Percentiles rank a stretch among this genome's conserved stretches.
Conservation (phyloP, 92 coral and sea anemone species). For the Ricordea florida region DNA sequence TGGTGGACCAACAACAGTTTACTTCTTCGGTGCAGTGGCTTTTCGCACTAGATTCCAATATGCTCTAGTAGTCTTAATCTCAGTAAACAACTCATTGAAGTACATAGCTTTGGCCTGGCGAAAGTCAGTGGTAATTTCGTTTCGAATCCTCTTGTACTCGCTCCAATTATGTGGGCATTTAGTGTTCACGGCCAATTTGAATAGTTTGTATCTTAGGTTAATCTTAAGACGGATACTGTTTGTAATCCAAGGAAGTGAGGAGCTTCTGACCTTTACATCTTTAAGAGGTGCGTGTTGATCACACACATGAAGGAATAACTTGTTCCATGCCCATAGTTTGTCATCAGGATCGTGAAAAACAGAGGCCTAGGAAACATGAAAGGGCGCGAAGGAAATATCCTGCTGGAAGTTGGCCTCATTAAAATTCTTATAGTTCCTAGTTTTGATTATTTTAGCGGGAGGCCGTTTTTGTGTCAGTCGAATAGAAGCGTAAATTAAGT, state of each 20-base stretch:
- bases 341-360: slow-evolving; percentile 43
- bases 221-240: slow-evolving; percentile 27
- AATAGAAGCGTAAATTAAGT: slow-evolving; percentile 2
- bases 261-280: slow-evolving; percentile 16
- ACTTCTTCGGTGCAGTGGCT: too few relatives aligned
- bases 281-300: slow-evolving; percentile 39
- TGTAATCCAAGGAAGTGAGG: slow-evolving; percentile 45
- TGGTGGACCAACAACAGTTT: too few relatives aligned
- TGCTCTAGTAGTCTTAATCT: too few relatives aligned
- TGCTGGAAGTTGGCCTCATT: not conserved
- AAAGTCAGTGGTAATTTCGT: too few relatives aligned
- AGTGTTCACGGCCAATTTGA: too few relatives aligned
- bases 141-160: too few relatives aligned
- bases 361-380: slow-evolving; percentile 3
- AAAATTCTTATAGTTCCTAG: not conserved
- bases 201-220: not conserved
- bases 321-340: slow-evolving; percentile 21
- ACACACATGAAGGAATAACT: not conserved
- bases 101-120: too few relatives aligned
- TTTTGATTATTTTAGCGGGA: slow-evolving; percentile 14
- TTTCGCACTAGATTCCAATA: too few relatives aligned
- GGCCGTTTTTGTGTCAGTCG: slow-evolving; percentile 14
- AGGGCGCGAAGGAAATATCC: slow-evolving; percentile 16
- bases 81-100: too few relatives aligned
- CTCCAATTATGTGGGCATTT: too few relatives aligned